Evolutionary conservation across 2,888 invertebrate genomes (phyloP).

Genomic region (Linnaemya tessellans): DNA sequence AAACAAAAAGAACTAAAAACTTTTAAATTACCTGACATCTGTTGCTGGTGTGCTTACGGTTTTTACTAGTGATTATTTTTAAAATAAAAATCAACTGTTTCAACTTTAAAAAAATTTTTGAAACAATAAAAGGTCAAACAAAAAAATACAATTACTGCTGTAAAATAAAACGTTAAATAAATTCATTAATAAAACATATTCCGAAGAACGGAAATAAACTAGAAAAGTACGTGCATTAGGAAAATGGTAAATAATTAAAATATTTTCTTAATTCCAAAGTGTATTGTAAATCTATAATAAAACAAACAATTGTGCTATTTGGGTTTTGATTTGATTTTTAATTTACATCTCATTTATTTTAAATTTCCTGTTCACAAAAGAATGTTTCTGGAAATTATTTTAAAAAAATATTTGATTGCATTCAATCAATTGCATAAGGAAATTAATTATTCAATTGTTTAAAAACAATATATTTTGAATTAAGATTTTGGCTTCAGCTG

Average conservation of each 20-base stretch:
- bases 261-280: not conserved
- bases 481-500: too few species aligned
- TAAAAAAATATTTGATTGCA: too few species aligned
- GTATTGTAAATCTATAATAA: not conserved
- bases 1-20: not conserved
- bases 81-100: not conserved
- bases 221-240: not conserved
- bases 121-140: not conserved
- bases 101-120: not conserved
- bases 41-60: too few species aligned
- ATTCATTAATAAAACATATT: not conserved
- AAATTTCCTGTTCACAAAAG: too few species aligned
- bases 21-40: not conserved
- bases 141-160: not conserved
- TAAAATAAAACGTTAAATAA: not conserved
- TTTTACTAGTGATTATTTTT: not conserved
- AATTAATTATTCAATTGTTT: too few species aligned
- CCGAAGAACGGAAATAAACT: not conserved
- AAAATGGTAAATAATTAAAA: not conserved
- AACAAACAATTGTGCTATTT: not conserved
- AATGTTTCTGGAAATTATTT: too few species aligned
- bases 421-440: too few species aligned
- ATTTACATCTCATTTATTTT: too few species aligned
- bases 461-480: too few species aligned
- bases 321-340: too few species aligned